These are phyloP conservation scores for Crotalus helleri DNA, from an alignment of 2,113 vertebrate genomes.

Conservation along the genomic window DNA sequence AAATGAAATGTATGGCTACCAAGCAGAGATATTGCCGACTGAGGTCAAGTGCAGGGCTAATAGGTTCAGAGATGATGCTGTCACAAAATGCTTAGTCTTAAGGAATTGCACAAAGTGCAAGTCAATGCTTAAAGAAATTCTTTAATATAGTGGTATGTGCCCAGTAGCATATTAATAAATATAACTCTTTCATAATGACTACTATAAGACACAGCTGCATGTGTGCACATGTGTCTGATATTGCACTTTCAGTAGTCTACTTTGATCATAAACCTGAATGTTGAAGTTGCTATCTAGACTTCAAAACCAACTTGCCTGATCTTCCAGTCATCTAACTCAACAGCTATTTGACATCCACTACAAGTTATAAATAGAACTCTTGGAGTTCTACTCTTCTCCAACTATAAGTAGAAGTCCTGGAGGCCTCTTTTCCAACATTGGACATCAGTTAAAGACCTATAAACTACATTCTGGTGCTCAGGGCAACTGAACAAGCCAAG, in stretches of 20 bases:
- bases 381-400: background rate
- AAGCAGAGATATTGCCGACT: background rate
- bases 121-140: background rate
- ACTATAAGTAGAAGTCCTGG: background rate
- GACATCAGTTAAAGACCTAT: background rate
- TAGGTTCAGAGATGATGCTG: background rate
- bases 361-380: background rate
- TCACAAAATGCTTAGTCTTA: background rate
- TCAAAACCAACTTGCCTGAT: background rate
- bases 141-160: background rate
- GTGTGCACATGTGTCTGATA: background rate
- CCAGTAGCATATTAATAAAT: background rate
- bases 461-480: background rate
- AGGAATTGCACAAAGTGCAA: background rate
- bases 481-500: background rate
- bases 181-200: background rate
- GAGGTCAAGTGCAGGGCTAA: background rate
- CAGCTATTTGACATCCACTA: background rate
- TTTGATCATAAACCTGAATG: background rate
- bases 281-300: background rate
- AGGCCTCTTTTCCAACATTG: background rate
- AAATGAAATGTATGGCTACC: background rate
- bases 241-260: background rate
- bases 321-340: background rate
- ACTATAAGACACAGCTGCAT: background rate